phyloP scores from a whole-genome alignment of 2,113 vertebrate genomes.

The Hippoglossus stenolepis region DNA sequence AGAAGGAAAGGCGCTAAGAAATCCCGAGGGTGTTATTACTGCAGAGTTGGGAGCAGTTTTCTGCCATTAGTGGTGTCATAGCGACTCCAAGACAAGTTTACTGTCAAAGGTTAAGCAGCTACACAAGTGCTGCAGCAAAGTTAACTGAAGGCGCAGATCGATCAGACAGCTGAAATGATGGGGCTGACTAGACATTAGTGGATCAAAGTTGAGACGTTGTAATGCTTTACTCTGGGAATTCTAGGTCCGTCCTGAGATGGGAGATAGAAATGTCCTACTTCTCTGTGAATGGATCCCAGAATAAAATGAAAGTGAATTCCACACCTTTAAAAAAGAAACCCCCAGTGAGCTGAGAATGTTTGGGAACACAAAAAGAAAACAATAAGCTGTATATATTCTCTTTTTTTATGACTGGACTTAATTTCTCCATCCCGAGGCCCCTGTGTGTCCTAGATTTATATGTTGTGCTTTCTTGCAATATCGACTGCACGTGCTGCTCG shows the following conservation, averaged over 20 bases:
- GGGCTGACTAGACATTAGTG: constrained; percentile 3
- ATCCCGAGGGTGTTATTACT: constrained; percentile 74
- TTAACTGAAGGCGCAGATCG: constrained; percentile 23
- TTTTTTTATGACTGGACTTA: constrained; percentile 37
- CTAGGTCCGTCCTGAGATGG: neutral
- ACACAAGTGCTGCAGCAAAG: constrained; percentile 48
- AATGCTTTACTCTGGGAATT: constrained; percentile 26
- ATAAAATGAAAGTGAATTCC: constrained; percentile 12
- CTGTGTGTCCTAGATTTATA: constrained; percentile 37
- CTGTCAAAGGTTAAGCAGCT: constrained; percentile 77
- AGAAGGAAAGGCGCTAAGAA: constrained; percentile 75
- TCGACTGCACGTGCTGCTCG: constrained; percentile 27
- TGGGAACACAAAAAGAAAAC: constrained; percentile 29
- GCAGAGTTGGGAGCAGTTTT: constrained; percentile 67
- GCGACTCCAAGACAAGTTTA: constrained; percentile 56
- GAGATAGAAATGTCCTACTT: neutral
- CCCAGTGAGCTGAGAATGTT: constrained; percentile 6
- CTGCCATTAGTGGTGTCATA: constrained; percentile 60
- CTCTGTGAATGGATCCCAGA: neutral
- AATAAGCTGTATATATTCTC: neutral
- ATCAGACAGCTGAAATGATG: constrained; percentile 12
- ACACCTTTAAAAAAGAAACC: constrained; percentile 2
- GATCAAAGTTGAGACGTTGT: constrained; percentile 29
- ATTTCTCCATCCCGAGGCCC: constrained; percentile 13
- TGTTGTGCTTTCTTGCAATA: constrained; percentile 35